Evolutionary conservation across 2,113 vertebrate species (phyloP).

Genomic region (Perccottus glenii): DNA sequence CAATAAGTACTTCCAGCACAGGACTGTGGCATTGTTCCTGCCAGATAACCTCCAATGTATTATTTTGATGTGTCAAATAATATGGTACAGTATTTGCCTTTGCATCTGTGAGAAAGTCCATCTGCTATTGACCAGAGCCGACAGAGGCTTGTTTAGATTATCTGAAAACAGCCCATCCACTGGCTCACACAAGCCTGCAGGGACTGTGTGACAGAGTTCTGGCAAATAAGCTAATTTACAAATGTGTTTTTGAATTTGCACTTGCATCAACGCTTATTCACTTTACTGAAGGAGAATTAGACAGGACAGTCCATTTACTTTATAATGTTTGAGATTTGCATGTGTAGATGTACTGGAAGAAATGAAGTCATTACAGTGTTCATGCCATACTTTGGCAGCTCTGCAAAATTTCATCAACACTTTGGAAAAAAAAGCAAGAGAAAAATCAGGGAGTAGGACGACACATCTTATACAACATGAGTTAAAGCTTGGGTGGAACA

Average conservation of each 20-base stretch:
- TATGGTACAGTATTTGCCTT: slow-evolving; percentile 35
- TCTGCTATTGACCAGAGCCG: slow-evolving; percentile 37
- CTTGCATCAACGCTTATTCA: slow-evolving; percentile 22
- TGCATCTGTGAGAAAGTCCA: background rate
- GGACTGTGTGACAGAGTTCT: slow-evolving; percentile 5
- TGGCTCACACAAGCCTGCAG: slow-evolving; percentile 35
- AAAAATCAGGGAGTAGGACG: slow-evolving; percentile 10
- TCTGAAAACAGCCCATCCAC: slow-evolving; percentile 38
- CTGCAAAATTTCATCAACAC: slow-evolving; percentile 29
- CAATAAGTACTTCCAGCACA: slow-evolving; percentile 22
- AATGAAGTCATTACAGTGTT: slow-evolving; percentile 54
- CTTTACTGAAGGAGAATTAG: slow-evolving; percentile 15
- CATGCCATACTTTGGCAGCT: slow-evolving; percentile 40
- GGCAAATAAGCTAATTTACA: slow-evolving; percentile 16
- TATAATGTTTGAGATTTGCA: slow-evolving; percentile 30
- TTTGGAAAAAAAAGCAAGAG: background rate
- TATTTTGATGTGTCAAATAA: slow-evolving; percentile 29
- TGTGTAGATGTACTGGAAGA: slow-evolving; percentile 42
- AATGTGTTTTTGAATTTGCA: slow-evolving; percentile 13
- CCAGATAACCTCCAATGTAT: slow-evolving; percentile 12
- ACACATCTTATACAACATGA: slow-evolving; percentile 40
- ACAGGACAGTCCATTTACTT: slow-evolving; percentile 12
- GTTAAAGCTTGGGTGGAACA: slow-evolving; percentile 46
- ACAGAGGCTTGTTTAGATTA: slow-evolving; percentile 47
- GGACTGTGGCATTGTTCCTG: slow-evolving; percentile 19